phyloP scores from a whole-genome alignment of 1,140 invertebrate genomes.

The Habropoda laboriosa region DNA sequence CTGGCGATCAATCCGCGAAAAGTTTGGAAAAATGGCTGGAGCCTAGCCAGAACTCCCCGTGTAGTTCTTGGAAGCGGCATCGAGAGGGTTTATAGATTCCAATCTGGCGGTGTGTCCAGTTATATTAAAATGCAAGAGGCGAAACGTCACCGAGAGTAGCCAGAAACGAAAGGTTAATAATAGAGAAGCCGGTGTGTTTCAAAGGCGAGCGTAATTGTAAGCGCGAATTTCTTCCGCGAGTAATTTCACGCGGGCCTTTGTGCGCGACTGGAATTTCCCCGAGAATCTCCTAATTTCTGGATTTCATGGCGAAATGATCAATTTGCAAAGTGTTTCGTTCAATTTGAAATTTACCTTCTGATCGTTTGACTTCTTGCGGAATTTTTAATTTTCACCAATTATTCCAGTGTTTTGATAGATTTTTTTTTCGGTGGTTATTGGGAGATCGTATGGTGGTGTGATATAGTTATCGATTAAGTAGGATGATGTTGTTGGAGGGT shows the following conservation, averaged over 20 bases:
- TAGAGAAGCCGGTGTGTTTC: not conserved
- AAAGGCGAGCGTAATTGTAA: constrained; percentile 17
- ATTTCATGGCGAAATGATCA: too few relatives aligned
- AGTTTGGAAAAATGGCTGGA: constrained; percentile 11
- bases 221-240: not conserved
- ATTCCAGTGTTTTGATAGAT: too few relatives aligned
- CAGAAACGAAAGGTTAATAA: constrained; percentile 14
- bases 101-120: not conserved
- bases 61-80: not conserved
- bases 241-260: constrained; percentile 2
- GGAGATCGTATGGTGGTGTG: too few relatives aligned
- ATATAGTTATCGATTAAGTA: not conserved
- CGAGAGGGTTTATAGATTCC: constrained; percentile 16
- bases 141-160: not conserved
- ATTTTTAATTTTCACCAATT: too few relatives aligned
- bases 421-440: not conserved
- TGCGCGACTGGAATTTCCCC: not conserved
- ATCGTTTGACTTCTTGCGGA: too few relatives aligned
- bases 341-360: too few relatives aligned
- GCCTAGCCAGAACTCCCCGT: not conserved
- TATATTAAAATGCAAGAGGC: constrained; percentile 38
- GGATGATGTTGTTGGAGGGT: not conserved
- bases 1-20: not conserved
- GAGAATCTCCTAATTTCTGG: not conserved
- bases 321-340: too few relatives aligned